Evolutionary conservation across 2,797 vertebrate species (phyloP), one percentile per base, ranked within the genome.

Genomic region (Fundulus diaphanus): DNA sequence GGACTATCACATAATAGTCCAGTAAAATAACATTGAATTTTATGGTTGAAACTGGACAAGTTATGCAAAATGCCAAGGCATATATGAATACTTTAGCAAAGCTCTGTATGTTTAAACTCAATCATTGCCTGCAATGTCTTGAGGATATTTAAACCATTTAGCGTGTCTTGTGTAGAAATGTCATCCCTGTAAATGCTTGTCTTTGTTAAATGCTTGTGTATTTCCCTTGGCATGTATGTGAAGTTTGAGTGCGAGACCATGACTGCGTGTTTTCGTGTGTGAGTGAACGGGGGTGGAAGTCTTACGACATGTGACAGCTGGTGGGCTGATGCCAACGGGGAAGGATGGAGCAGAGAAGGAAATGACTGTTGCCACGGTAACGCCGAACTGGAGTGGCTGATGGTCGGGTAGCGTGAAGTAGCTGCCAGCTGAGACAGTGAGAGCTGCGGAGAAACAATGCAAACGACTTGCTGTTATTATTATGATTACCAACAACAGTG

Each of bases 401-500:
- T 92, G 84, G 91, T 90, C 0, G 90, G 95, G 88, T 94, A 93
- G 75, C 35, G 90, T 3, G 95, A 94, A 5, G 95, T 92, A 68
- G 92, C 93, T 15, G 82, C 95, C 74, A 98, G 95, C 95, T 98
- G 97, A 87, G 97, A 98, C 37, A 97, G 93, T 0, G 97, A 97
- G 74, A 98, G 91, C 98, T 99, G 95, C n/a, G 79, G 89, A 82
- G 88, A 91, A 90, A 93, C 87, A 92, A 91, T 82, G 82, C 85
- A 89, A 88, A 93, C 85, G 72, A 90, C 83, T 90, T 48, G 31
- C 80, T 78, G 83, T 90, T 92, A 87, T 90, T 88, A 91, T 89
- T 78, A 82, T 80, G 72, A 87, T 90, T 87, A 87, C 74, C 72
- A 87, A 86, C 79, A 90, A 82, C 78, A 68, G 82, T 68, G 72